Evolutionary conservation across 1,140 invertebrate genomes (phyloP), one percentile per base, ranked within the genome.

Genomic region (Condylostylus longicornis): DNA sequence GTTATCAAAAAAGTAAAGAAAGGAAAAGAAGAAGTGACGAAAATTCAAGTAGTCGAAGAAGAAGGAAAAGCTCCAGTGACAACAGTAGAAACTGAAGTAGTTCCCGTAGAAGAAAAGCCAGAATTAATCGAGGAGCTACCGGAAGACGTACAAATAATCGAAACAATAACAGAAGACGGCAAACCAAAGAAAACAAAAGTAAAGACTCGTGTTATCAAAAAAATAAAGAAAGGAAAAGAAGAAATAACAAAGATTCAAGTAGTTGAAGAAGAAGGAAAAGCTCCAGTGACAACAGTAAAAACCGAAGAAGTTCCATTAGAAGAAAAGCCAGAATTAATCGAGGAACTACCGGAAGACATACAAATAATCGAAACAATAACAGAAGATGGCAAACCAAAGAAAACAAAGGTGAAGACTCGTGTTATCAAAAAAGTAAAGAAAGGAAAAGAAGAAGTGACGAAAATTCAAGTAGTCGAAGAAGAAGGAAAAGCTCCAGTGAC

Each of bases 1-100:
- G 40, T 47, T 0, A 50, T 48, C 38, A 47, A 51, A 37, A 57
- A 49, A 40, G 45, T 49, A 18, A 51, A 47, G 13, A 52, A 49
- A 15, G 41, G 41, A 2, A 48, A 52, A 27, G 50, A 62, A 46
- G 46, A 53, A 44, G 48, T 54, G 18, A 58, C 46, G 10, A 46
- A 53, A 36, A 55, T 58, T 33, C 50, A 61, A 6, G 60, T 54
- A 1, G 45, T 59, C n/a, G 55, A 62, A 47, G 55, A 64, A 45
- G 49, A 58, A 32, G 54, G 50, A 18, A 48, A 56, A 41, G 30
- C 49, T 20, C 49, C 54, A 18, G 43, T 54, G 36, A 55, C 47
- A 14, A 51, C 50, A 20, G 49, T 51, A 3, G 48, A 38, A 23
- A 14, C 44, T 8, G 46, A 51, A 42, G 43, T 45, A 23, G 23